These are phyloP conservation scores for Polydrusus pterygomalis DNA, from an alignment of 2,888 invertebrate genomes.

Conservation along the genomic window DNA sequence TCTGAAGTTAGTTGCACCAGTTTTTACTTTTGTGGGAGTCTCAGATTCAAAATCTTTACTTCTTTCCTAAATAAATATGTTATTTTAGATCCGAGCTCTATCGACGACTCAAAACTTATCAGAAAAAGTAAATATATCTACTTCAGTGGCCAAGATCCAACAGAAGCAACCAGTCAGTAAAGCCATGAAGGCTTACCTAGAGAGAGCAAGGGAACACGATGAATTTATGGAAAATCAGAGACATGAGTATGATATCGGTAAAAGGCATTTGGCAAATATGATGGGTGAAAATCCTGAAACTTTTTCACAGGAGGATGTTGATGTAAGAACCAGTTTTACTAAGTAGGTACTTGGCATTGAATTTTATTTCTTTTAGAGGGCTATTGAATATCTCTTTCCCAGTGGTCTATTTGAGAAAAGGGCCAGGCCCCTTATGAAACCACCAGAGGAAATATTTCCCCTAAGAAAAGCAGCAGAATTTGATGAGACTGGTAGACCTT, in stretches of 20 bases:
- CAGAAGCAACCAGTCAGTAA: constrained; percentile 81
- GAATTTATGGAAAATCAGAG: constrained; percentile 87
- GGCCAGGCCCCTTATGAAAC: constrained; percentile 93
- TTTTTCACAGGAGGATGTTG: constrained; percentile 90
- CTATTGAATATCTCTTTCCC: constrained; percentile 96
- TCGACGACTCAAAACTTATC: not conserved
- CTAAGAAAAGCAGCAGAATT: constrained; percentile 91
- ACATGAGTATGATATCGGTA: constrained; percentile 91
- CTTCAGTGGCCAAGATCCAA: constrained; percentile 24
- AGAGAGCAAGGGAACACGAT: constrained; percentile 87
- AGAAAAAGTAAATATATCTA: not conserved
- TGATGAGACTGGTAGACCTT: constrained; percentile 92
- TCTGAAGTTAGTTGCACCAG: not conserved
- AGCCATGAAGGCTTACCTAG: constrained; percentile 92
- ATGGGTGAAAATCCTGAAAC: constrained; percentile 96
- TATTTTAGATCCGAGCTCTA: constrained; percentile 23
- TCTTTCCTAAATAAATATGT: not conserved
- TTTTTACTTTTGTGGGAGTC: not conserved
- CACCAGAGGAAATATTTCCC: constrained; percentile 91
- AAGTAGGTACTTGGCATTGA: constrained; percentile 3
- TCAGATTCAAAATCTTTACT: not conserved
- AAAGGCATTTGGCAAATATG: constrained; percentile 97
- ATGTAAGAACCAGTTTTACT: constrained; percentile 76
- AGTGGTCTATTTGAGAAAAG: constrained; percentile 90
- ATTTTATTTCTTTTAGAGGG: constrained; percentile 75